These are phyloP conservation scores for Serilophus lunatus DNA, from an alignment of 2,113 vertebrate genomes.

Conservation along the genomic window DNA sequence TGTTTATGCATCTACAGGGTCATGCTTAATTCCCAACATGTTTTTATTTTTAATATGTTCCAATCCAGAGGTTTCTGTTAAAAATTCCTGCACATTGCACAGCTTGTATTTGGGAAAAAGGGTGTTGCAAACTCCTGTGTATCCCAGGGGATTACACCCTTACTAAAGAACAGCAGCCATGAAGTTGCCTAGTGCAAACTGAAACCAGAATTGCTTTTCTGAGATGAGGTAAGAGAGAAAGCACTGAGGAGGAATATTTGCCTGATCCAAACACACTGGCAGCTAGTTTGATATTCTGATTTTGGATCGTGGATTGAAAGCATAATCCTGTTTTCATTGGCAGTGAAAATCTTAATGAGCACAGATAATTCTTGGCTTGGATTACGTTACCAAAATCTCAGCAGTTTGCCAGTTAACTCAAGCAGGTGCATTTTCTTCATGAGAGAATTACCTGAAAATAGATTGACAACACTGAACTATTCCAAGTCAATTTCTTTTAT, in stretches of 20 bases:
- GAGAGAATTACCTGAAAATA: not conserved
- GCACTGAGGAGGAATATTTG: not conserved
- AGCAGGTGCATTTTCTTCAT: not conserved
- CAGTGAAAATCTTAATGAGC: not conserved
- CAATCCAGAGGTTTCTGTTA: not conserved
- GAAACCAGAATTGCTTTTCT: slow-evolving; percentile 28
- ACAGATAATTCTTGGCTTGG: slow-evolving; percentile 2
- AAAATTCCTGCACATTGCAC: not conserved
- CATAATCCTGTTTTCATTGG: slow-evolving; percentile 19
- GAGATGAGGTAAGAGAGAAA: not conserved
- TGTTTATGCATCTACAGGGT: not conserved
- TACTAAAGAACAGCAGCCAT: not conserved
- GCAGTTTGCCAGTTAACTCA: not conserved
- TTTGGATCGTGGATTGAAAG: not conserved
- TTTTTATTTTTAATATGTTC: not conserved
- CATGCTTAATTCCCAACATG: not conserved
- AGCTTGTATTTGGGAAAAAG: not conserved
- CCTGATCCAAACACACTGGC: not conserved
- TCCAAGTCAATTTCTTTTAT: not conserved
- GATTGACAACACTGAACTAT: not conserved
- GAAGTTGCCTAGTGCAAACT: not conserved
- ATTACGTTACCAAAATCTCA: not conserved
- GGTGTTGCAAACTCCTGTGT: not conserved
- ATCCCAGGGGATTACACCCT: not conserved
- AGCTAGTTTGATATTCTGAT: slow-evolving; percentile 1